Evolutionary conservation across 2,888 invertebrate genomes (phyloP).

Genomic region (Nematopogon swammerdamellus): DNA sequence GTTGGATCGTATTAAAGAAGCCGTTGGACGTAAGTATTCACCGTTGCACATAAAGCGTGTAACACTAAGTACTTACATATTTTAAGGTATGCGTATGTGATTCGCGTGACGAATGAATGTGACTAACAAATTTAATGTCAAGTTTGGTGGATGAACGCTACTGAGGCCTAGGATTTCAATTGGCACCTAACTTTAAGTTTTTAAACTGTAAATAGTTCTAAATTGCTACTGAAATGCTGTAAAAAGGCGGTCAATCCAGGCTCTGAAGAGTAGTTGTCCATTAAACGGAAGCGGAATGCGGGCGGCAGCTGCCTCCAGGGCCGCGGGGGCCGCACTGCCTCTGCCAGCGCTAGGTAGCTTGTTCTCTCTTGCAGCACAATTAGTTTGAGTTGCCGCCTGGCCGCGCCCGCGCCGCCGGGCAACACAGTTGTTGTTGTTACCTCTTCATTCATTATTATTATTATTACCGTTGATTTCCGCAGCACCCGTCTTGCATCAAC

Average conservation of each 20-base stretch:
- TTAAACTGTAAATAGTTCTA: conserved; percentile 55
- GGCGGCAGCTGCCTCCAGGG: conserved; percentile 17
- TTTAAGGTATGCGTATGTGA: conserved; percentile 25
- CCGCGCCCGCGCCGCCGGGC: conserved; percentile 38
- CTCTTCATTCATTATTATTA: conserved; percentile 11
- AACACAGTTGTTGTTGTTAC: neutral
- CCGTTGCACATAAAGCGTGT: conserved; percentile 12
- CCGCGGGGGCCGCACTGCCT: neutral
- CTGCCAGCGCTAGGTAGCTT: conserved; percentile 44
- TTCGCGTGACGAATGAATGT: conserved; percentile 44
- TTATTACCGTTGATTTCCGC: conserved; percentile 53
- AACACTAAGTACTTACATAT: no score
- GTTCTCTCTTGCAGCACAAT: conserved; percentile 70
- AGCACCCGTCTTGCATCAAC: conserved; percentile 57
- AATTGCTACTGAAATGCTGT: conserved; percentile 55
- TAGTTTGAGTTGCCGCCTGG: conserved; percentile 65
- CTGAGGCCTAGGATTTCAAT: conserved; percentile 55
- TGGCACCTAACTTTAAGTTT: conserved; percentile 50
- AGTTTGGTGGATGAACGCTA: conserved; percentile 58
- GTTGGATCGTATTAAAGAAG: conserved; percentile 95
- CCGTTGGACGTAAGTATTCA: conserved; percentile 90
- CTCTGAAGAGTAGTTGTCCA: conserved; percentile 55
- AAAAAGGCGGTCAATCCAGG: conserved; percentile 46
- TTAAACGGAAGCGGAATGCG: conserved; percentile 27
- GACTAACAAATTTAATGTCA: conserved; percentile 40